Evolutionary conservation across 2,797 vertebrate genomes (phyloP).

Genomic region (Crocidura indochinensis): DNA sequence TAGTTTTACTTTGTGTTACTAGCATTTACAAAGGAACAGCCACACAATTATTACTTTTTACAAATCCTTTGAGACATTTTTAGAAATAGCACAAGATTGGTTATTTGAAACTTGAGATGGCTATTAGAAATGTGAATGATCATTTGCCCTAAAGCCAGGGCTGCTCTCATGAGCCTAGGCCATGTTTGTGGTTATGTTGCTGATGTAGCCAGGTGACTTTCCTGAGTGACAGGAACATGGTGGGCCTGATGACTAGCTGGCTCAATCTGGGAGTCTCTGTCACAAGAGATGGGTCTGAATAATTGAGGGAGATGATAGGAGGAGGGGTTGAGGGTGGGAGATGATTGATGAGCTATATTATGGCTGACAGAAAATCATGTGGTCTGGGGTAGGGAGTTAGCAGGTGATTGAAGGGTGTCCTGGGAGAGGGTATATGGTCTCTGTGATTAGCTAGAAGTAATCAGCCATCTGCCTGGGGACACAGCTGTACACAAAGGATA

Average conservation of each 20-base stretch:
- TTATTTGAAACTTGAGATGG: slow-evolving; percentile 77
- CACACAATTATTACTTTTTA: slow-evolving; percentile 40
- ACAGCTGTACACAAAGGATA: slow-evolving; percentile 56
- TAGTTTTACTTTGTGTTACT: slow-evolving; percentile 49
- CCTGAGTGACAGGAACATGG: slow-evolving; percentile 67
- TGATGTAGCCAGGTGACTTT: slow-evolving; percentile 79
- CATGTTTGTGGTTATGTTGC: slow-evolving; percentile 12
- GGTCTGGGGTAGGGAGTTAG: slow-evolving; percentile 66
- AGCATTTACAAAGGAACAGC: slow-evolving; percentile 2
- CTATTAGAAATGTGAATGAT: slow-evolving; percentile 76
- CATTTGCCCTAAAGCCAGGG: slow-evolving; percentile 71
- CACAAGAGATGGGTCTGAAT: slow-evolving; percentile 67
- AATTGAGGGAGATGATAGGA: slow-evolving; percentile 25
- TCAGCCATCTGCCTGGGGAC: slow-evolving; percentile 77
- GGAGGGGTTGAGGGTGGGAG: slow-evolving; percentile 56
- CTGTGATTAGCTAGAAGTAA: slow-evolving; percentile 80
- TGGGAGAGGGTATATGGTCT: slow-evolving; percentile 55
- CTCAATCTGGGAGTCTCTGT: slow-evolving; percentile 7
- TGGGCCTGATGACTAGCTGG: slow-evolving; percentile 37
- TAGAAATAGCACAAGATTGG: slow-evolving; percentile 65
- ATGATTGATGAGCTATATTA: slow-evolving; percentile 72
- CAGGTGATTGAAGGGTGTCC: slow-evolving; percentile 75
- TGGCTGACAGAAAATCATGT: slow-evolving; percentile 17
- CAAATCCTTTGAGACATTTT: slow-evolving; percentile 56
- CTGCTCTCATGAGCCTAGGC: neutral